Evolutionary conservation across 2,113 vertebrate genomes (phyloP), one percentile per base, ranked within the genome.

Genomic region (Megalops atlanticus): DNA sequence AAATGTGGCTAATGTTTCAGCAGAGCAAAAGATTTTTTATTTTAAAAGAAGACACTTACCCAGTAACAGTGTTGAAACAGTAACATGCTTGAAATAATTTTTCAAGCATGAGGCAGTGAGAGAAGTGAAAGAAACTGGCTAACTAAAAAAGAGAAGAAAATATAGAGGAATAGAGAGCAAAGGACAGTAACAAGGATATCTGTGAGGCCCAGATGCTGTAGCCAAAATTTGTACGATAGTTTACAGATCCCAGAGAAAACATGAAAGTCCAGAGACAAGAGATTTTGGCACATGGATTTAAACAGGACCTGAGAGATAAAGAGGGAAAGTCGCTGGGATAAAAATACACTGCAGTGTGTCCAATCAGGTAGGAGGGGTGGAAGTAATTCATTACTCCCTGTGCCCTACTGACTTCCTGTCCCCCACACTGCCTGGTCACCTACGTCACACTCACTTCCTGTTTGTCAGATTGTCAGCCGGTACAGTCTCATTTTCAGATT

Each of bases 261-360:
- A n/a, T n/a, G n/a, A n/a, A n/a, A n/a, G n/a, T n/a, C n/a, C n/a
- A n/a, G n/a, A n/a, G n/a, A n/a, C n/a, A n/a, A n/a, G n/a, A n/a
- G n/a, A n/a, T n/a, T n/a, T n/a, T n/a, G n/a, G n/a, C n/a, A n/a
- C n/a, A n/a, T n/a, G n/a, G n/a, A n/a, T n/a, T n/a, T n/a, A n/a
- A n/a, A n/a, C n/a, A n/a, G n/a, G n/a, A n/a, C n/a, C n/a, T n/a
- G n/a, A 40, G 39, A 47, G 33, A 47, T 47, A 33, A 47, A n/a
- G n/a, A 75, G 24, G 54, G 21, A 40, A 40, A 68, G 33, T 15
- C 5, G 24, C 2, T 4, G 7, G 0, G 3, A 31, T 78, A 68
- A 78, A 70, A 78, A 70, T 78, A 41, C 24, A 35, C 16, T 43
- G 54, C 15, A 27, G n/a, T 21, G 8, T 12, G 64, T 78, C 77